Percentiles rank a stretch among this genome's conserved stretches.
phyloP scores from a whole-genome alignment of 2,113 vertebrate species.

The Lates calcarifer region DNA sequence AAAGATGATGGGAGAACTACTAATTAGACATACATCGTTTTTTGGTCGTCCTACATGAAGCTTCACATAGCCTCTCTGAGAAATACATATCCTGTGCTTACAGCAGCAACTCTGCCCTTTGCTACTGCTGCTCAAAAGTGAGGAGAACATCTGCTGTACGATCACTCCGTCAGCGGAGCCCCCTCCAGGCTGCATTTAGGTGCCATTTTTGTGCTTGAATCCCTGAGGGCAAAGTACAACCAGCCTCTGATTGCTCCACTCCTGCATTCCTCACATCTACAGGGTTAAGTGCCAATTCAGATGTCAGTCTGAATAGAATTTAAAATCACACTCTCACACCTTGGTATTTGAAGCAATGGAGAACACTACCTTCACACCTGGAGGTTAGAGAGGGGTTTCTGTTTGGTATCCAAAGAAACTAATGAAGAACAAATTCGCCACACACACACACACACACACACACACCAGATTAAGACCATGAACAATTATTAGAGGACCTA shows the following conservation, averaged over 20 bases:
- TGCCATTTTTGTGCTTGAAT: conserved; percentile 15
- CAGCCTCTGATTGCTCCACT: conserved; percentile 33
- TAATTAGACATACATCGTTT: background rate
- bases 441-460: background rate
- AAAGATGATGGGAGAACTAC: background rate
- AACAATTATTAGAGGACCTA: background rate
- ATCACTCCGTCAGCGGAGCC: background rate
- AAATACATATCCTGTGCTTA: conserved; percentile 2
- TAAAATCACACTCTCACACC: background rate
- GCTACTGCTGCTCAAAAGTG: conserved; percentile 7
- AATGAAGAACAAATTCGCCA: background rate
- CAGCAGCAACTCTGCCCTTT: conserved; percentile 10
- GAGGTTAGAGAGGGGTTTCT: background rate
- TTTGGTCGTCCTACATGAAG: no score
- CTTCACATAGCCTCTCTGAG: no score
- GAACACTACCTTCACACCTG: background rate
- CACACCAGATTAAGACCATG: background rate
- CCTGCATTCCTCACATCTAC: background rate
- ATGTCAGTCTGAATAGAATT: background rate
- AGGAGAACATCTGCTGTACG: no score
- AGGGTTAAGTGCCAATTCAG: background rate
- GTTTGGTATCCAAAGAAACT: background rate
- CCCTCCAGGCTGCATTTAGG: conserved; percentile 49
- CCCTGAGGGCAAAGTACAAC: conserved; percentile 27
- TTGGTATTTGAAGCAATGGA: background rate